A percentile compares a stretch with the other conserved stretches of the same genome.
Conservation (phyloP, 2,113 vertebrate species). For the Corydoras sp. region DNA sequence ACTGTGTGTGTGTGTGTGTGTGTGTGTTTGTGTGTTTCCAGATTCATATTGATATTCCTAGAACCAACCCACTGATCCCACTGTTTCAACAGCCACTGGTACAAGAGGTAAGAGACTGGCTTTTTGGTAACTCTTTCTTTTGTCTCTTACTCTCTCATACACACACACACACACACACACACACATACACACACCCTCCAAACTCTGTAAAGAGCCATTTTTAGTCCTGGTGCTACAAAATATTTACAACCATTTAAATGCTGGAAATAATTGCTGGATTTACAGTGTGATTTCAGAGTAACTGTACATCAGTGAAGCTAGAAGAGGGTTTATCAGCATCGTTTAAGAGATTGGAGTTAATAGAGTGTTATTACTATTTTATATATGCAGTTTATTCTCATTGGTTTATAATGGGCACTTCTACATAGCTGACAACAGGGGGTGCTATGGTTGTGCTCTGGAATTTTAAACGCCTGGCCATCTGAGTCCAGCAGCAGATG, state of each 20-base stretch:
- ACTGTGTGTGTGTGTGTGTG: conserved; percentile 5
- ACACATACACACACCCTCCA: too few species aligned
- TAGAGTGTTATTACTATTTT: neutral
- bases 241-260: too few species aligned
- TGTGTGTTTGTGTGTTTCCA: conserved; percentile 54
- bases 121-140: conserved; percentile 45
- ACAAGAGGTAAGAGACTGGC: conserved; percentile 76
- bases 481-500: neutral
- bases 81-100: conserved; percentile 93
- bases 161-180: neutral
- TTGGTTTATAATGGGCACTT: neutral
- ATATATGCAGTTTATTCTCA: neutral
- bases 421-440: conserved; percentile 35
- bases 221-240: too few species aligned
- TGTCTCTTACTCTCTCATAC: neutral
- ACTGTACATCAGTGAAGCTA: too few species aligned
- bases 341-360: too few species aligned
- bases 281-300: too few species aligned
- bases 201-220: too few species aligned
- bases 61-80: conserved; percentile 96
- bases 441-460: conserved; percentile 35
- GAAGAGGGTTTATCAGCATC: too few species aligned
- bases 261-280: too few species aligned
- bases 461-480: neutral
- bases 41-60: conserved; percentile 99